A percentile compares a stretch with the other conserved stretches of the same genome.
phyloP scores from a whole-genome alignment of 2,888 invertebrate genomes.

The Drosophila neonasuta region DNA sequence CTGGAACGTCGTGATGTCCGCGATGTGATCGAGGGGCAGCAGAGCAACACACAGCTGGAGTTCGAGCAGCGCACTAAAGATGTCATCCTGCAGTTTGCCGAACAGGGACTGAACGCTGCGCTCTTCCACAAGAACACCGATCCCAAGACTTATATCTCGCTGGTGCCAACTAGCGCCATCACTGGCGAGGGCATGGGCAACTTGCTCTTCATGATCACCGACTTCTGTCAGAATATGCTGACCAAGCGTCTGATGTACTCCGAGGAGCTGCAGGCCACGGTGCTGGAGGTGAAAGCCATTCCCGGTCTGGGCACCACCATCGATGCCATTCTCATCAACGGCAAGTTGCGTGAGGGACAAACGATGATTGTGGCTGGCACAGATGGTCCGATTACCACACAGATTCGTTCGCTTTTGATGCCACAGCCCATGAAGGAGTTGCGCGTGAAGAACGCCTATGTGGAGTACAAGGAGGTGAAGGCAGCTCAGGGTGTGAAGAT shows the following conservation, averaged over 20 bases:
- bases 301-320: constrained; percentile 99
- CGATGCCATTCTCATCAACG: constrained; percentile 99
- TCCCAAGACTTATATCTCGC: constrained; percentile 94
- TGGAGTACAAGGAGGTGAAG: constrained; percentile 95
- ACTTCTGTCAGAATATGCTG: constrained; percentile 94
- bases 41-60: constrained; percentile 93
- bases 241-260: constrained; percentile 95
- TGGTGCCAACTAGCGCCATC: constrained; percentile 98
- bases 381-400: constrained; percentile 98
- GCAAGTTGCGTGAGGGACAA: constrained; percentile 95
- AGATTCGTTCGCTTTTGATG: constrained; percentile 97
- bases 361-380: constrained; percentile 98
- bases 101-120: constrained; percentile 96
- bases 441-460: constrained; percentile 97
- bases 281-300: constrained; percentile 96
- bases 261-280: constrained; percentile 94
- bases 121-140: constrained; percentile 98
- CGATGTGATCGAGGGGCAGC: constrained; percentile 94
- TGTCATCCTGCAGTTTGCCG: constrained; percentile 95
- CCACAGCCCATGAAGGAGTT: constrained; percentile 99
- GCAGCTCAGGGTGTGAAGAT: constrained; percentile 99
- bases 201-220: constrained; percentile 94
- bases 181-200: constrained; percentile 99
- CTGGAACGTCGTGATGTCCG: constrained; percentile 94
- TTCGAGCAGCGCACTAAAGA: constrained; percentile 95